Base-by-base conservation (phyloP, 1,140 invertebrate species). In the Sycophila sp. region DNA sequence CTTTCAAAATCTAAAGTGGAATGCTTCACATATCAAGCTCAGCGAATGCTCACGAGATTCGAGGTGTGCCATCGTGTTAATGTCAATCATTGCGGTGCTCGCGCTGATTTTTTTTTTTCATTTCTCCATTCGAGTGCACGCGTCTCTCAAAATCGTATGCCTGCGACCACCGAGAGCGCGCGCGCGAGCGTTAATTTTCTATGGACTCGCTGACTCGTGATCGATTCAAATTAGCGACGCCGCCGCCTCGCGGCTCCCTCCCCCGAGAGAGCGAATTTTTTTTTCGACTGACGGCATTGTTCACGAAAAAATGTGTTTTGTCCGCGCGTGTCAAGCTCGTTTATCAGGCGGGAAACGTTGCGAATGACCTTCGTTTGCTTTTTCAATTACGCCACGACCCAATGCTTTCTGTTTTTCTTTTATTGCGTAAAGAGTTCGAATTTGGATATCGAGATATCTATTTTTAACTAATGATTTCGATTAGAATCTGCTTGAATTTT, bases 141-240 rank as follows among this genome's bases (percentile, higher is more conserved):
- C 34, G 49, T 53, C 11, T 53, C 22, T 34, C 10, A n/a, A 49
- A 15, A 11, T n/a, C n/a, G n/a, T n/a, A n/a, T n/a, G n/a, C n/a
- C n/a, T n/a, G n/a, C 49, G 47, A 40, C 49, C 51, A 40, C 49
- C 59, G 51, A 19, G 8, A n/a, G 49, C 24, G 36, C 28, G 26
- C 30, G 40, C 1, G n/a, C 42, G 19, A 8, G 32, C 47, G 40
- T 7, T 19, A 51, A 58, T 51, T 58, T 59, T 66, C 62, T 58
- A 66, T 71, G 62, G 60, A 34, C n/a, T 47, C 60, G 36, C 22
- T 66, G 62, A 60, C 51, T 51, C 69, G 68, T 70, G 51, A 70
- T 70, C 59, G 69, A 71, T 66, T 71, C 55, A 63, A 66, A 71
- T 71, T 71, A 71, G 69, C 42, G 62, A 42, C 62, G 26, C 8